Base-by-base conservation (phyloP, 2,113 vertebrate species). In the Zingel zingel region DNA sequence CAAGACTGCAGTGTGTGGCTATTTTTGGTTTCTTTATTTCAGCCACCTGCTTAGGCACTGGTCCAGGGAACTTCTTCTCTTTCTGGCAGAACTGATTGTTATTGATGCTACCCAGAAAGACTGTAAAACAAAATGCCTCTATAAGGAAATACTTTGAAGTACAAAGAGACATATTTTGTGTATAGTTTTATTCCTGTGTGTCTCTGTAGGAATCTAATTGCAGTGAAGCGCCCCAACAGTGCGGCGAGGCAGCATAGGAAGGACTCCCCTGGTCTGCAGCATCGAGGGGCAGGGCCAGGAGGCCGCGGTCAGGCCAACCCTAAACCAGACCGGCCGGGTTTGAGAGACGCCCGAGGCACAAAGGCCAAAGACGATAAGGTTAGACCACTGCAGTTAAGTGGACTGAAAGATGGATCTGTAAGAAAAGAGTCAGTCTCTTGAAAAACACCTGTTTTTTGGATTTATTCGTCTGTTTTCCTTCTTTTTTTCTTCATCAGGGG, bases 311-410 rank as follows among this genome's bases (percentile, higher is more conserved):
- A 96, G 1, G 82, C 88, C 0, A 95, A 95, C 25, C 36, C 94
- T 2, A 98, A 96, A 94, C 86, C 85, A 1, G 98, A 98, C 5
- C 96, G 96, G 30, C 76, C 93, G 0, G 83, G 91, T 3, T 51
- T 80, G 64, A 95, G 94, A 81, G 95, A 97, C 0, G 93, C 94
- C 39, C 96, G 96, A 81, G 96, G 94, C 86, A 85, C 91, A 13
- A 97, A 96, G 89, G 94, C 93, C 57, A 97, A 95, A 93, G 98
- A 99, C 0, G 97, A 99, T 75, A 98, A 98, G 96, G 97, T 96
- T 88, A 92, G 81, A 68, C 27, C 12, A 2, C 43, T 19, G 47
- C 19, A 43, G 69, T 27, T 58, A 14, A 43, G 11, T 21, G 14
- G 5, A 51, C 9, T 0, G 36, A 66, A 47, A 5, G 39, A 23